Evolutionary conservation across 2,113 vertebrate genomes (phyloP), one percentile per base, ranked within the genome.

Genomic region (Proterorhinus semilunaris): DNA sequence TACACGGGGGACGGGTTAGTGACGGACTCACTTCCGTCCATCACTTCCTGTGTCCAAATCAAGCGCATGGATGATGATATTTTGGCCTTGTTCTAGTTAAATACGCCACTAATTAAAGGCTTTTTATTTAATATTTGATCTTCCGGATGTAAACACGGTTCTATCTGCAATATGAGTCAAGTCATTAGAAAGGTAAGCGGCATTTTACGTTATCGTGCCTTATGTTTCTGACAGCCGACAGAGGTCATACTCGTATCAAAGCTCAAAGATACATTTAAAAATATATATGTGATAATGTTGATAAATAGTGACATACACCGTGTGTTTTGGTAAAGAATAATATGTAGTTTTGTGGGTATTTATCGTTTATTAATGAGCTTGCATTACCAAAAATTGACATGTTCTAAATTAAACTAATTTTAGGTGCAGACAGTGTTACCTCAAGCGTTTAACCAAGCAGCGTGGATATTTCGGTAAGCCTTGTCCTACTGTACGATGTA

Each of bases 381-480:
- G 9, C 50, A 16, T 51, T 66, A n/a, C 16, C 9, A 47, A n/a
- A 17, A 36, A 36, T 36, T 17, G 7, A 47, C 46, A 10, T 10
- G 10, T 79, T 36, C 21, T 61, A 6, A 45, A 53, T 1, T 62
- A 9, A 43, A 7, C 46, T 68, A 43, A 45, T 6, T 71, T 7
- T 64, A 73, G 62, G 47, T 90, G 46, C 85, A 90, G 88, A 52
- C 74, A 21, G 79, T 75, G 5, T 13, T 84, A 42, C 15, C 72
- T 7, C 88, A 77, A 10, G 53, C 62, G 8, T 44, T 87, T 15
- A 70, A 73, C 50, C 80, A 66, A 62, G 73, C 83, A 0, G 55
- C 85, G 0, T 45, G 80, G 9, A 62, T 79, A 53, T 72, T 69
- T 42, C 66, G 91, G 92, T 92, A 68, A 82, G 81, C 72, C 10